Evolutionary conservation across 2,113 vertebrate genomes (phyloP).

Genomic region (Zosterops japonicus): DNA sequence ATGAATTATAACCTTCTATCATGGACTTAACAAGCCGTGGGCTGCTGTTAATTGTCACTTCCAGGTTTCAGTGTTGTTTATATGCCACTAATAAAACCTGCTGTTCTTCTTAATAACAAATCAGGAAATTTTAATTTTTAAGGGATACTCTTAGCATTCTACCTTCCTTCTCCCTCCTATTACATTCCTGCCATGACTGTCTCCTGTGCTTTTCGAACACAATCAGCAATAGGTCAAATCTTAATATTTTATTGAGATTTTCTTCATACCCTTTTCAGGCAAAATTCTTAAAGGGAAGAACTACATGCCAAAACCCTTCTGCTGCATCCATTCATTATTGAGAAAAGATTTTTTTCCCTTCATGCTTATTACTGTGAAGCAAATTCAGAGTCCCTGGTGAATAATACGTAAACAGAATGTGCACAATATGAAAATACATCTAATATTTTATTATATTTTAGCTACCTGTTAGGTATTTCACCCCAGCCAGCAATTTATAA

Average conservation of each 20-base stretch:
- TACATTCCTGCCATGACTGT: background rate
- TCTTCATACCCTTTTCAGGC: background rate
- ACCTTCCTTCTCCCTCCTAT: background rate
- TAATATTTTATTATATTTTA: background rate
- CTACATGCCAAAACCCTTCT: background rate
- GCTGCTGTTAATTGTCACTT: background rate
- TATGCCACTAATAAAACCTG: background rate
- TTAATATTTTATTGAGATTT: background rate
- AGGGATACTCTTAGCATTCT: background rate
- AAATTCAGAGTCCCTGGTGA: background rate
- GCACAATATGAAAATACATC: background rate
- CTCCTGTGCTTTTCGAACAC: background rate
- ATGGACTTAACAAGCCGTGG: background rate
- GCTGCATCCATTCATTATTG: background rate
- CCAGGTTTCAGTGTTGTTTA: background rate
- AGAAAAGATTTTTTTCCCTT: background rate
- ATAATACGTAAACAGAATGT: background rate
- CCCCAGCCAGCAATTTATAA: background rate
- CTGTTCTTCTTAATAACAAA: background rate
- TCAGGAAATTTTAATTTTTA: background rate
- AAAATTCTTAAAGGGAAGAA: background rate
- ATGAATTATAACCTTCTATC: constrained; percentile 40
- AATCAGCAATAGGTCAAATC: background rate
- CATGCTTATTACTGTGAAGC: background rate
- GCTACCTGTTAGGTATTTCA: background rate